A percentile compares a stretch with the other conserved stretches of the same genome.
These are phyloP conservation scores for Apis dorsata DNA, from an alignment of 1,140 invertebrate genomes.

Conservation along the genomic window DNA sequence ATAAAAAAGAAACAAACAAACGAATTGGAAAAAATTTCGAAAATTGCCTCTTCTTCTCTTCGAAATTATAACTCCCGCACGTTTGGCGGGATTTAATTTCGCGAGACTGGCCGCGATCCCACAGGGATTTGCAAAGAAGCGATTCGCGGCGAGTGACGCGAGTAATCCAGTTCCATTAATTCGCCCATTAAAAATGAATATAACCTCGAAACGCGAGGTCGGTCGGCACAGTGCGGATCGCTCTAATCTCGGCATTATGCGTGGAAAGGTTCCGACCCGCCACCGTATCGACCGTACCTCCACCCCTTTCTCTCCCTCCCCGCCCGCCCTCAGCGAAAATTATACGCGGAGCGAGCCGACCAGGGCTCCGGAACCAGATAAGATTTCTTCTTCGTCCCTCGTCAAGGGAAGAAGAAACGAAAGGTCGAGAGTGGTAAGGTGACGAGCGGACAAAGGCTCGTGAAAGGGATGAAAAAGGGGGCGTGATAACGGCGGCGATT, in stretches of 20 bases:
- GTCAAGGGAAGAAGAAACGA: slow-evolving; percentile 32
- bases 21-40: not conserved
- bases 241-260: slow-evolving; percentile 52
- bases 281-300: slow-evolving; percentile 27
- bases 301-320: not conserved
- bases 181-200: slow-evolving; percentile 50
- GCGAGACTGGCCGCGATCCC: slow-evolving; percentile 23
- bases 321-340: slow-evolving; percentile 24
- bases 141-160: slow-evolving; percentile 22
- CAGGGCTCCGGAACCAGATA: slow-evolving; percentile 15
- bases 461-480: slow-evolving; percentile 9
- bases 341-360: slow-evolving; percentile 24
- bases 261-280: slow-evolving; percentile 46
- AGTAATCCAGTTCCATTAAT: slow-evolving; percentile 40
- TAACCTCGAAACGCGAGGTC: slow-evolving; percentile 34
- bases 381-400: slow-evolving; percentile 26
- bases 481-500: slow-evolving; percentile 51
- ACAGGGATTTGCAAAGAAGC: slow-evolving; percentile 49
- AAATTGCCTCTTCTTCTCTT: no score
- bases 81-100: no score
- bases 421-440: slow-evolving; percentile 13
- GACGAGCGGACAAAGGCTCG: slow-evolving; percentile 20
- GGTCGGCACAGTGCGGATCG: slow-evolving; percentile 28
- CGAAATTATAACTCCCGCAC: no score
- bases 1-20: no score